Conservation (phyloP, 2,888 invertebrate species). For the Aradus depressus region DNA sequence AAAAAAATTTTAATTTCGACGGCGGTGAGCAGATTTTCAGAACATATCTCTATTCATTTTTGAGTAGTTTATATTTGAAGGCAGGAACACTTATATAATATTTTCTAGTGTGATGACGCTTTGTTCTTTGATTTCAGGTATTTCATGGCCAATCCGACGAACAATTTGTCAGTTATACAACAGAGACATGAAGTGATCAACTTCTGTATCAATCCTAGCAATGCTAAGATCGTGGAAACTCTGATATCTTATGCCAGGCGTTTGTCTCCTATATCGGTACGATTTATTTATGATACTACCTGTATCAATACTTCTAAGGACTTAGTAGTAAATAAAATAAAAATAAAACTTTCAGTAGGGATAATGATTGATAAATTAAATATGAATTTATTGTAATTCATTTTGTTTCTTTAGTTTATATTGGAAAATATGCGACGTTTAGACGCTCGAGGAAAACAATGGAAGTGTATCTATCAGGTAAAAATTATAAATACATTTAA, state of each 20-base stretch:
- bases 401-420: constrained; percentile 43
- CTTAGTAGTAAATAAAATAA: too few relatives aligned
- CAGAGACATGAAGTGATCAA: constrained; percentile 57
- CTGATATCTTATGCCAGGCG: constrained; percentile 49
- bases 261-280: constrained; percentile 52
- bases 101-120: constrained; percentile 13
- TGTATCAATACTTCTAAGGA: too few relatives aligned
- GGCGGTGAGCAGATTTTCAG: too few relatives aligned
- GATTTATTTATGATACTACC: constrained; percentile 29
- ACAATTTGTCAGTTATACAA: constrained; percentile 46
- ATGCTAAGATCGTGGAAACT: constrained; percentile 49
- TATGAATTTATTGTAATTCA: neutral
- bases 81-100: too few relatives aligned
- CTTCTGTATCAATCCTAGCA: constrained; percentile 52
- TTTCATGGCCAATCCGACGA: constrained; percentile 59
- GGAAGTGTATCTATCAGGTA: constrained; percentile 60
- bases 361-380: neutral
- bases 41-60: too few relatives aligned
- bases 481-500: constrained; percentile 33
- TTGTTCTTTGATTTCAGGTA: constrained; percentile 40
- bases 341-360: too few relatives aligned
- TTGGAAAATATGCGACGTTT: constrained; percentile 51
- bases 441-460: constrained; percentile 51
- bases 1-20: too few relatives aligned
- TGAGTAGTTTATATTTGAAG: too few relatives aligned